Evolutionary conservation across 2,113 vertebrate species (phyloP).

Genomic region (Eleginops maclovinus): DNA sequence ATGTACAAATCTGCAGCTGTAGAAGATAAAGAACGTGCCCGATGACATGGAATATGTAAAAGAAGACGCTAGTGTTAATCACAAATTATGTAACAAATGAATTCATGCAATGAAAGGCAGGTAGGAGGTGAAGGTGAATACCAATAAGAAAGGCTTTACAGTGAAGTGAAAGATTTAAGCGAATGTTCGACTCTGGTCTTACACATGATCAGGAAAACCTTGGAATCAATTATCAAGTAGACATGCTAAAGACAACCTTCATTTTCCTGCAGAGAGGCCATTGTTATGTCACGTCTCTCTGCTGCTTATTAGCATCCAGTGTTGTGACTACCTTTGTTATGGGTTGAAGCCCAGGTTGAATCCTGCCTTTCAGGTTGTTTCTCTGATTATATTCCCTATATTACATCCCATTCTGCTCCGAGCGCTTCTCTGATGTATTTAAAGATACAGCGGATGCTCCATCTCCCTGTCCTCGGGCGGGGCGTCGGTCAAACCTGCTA

Average conservation of each 20-base stretch:
- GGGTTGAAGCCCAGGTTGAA: not conserved
- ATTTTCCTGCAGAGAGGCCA: not conserved
- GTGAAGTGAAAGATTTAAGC: not conserved
- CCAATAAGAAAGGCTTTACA: not conserved
- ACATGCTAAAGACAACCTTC: not conserved
- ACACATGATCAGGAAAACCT: not conserved
- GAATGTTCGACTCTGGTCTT: not conserved
- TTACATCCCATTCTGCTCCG: constrained; percentile 38
- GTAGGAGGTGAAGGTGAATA: not conserved
- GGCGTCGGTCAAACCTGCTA: constrained; percentile 6
- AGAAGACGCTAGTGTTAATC: not conserved
- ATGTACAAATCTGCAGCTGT: constrained; percentile 1
- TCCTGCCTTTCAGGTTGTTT: constrained; percentile 2
- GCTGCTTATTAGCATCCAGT: constrained; percentile 13
- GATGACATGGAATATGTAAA: not conserved
- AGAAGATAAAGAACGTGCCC: not conserved
- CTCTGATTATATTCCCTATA: constrained; percentile 1
- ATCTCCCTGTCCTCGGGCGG: constrained; percentile 37
- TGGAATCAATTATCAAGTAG: not conserved
- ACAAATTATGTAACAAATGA: not conserved
- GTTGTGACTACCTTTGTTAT: not conserved
- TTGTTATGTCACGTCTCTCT: not conserved
- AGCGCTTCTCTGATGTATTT: constrained; percentile 51
- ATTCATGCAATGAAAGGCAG: constrained; percentile 13
- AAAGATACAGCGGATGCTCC: constrained; percentile 48